Base-by-base conservation (phyloP, 92 coral and sea anemone genomes). In the Siderastrea siderea region DNA sequence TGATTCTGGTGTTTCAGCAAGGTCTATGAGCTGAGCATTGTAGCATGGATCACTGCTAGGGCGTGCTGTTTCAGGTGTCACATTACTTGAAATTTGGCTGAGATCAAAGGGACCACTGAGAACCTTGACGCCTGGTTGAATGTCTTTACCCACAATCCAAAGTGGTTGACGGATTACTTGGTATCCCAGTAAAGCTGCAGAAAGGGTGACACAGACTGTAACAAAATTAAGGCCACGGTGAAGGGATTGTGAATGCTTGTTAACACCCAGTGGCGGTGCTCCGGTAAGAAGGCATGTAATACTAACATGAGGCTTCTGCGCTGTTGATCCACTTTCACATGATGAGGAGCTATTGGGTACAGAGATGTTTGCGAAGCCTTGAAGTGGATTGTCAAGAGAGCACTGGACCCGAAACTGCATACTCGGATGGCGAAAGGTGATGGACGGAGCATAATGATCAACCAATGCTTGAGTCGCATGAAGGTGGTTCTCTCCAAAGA, bases 401-500 rank as follows among this genome's bases (percentile, higher is more conserved):
- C 92, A 76, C 50, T 64, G 58, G 44, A 84, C 70, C 7, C 47
- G 46, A 47, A 90, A 80, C 68, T 73, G 90, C 91, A 87, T 91
- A 53, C 70, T 75, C 11, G 88, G 70, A 38, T 91, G 91, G 16
- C 67, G 75, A 65, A 92, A 88, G 48, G 75, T 73, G 87, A 80
- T 68, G 73, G 65, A 48, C 16, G 86, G 90, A 13, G 16, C 87
- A 49, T 74, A 74, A 78, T 88, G 92, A 84, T 92, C 92, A 50
- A 92, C 94, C 54, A 82, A 75, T 17, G 84, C 91, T 77, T 91
- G 81, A 47, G 91, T 87, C 16, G 88, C 77, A 44, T 86, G 85
- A 70, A 82, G 90, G 63, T 88, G 94, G 78, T 82, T 88, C 67
- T 92, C 87, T 38, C 92, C 95, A 88, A 88, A 91, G n/a, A 91